Evolutionary conservation across 2,888 invertebrate genomes (phyloP), one percentile per base, ranked within the genome.

Genomic region (Netelia inedita): DNA sequence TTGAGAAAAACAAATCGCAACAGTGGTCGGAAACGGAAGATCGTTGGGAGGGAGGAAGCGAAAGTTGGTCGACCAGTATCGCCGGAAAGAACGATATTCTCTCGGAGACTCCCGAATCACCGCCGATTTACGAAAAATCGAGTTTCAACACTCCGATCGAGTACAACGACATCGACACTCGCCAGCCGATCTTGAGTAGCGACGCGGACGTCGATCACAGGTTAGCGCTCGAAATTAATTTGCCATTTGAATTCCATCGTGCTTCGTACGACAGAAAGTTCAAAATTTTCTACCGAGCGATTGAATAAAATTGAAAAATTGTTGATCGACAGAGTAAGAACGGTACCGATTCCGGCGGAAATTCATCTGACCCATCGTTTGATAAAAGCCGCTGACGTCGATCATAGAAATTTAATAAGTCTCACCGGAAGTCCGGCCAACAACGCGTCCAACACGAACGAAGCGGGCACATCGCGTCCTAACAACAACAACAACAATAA

Each of bases 331-430:
- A 92, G 93, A 82, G 91, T 93, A 46, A 90, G 92, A 83, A 91
- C 93, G 66, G 89, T 93, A 73, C 93, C 94, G 57, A 89, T 93
- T 88, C 87, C 91, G 2, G 80, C 89, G 28, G 93, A 93, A 16
- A 92, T 89, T 75, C 92, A 91, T 79, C 83, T 93, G 19, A 89
- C 93, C 1, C 93, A 94, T 88, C 92, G 93, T 16, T 86, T 93
- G 35, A 91, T 93, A 75, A 94, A 93, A 89, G 91, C 90, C 10
- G 93, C 91, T 93, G 97, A 97, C 92, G 96, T 97, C 69, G 97
- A 97, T 93, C 97, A 97, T 91, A 95, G 98, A 88, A 98, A 98
- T 94, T 94, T 98, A 84, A 98, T 98, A 91, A 96, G 97, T 82
- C 93, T 98, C 72, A 98, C 98, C 11, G 97, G 97, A 53, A 97